A percentile compares a stretch with the other conserved stretches of the same genome.
Conservation (phyloP, 2,888 invertebrate species). For the Tachystola acroxantha region DNA sequence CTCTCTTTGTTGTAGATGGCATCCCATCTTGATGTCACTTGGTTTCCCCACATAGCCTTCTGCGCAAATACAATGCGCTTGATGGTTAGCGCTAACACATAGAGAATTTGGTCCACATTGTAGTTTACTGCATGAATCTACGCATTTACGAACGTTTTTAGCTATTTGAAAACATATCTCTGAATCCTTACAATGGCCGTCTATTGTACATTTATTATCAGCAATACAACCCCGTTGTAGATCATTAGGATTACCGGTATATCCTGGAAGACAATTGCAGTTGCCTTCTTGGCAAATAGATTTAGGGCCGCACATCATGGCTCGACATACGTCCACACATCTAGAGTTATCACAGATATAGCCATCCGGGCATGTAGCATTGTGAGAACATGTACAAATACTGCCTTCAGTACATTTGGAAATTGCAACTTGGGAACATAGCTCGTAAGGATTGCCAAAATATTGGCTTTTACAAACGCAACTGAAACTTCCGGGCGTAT, state of each 20-base stretch:
- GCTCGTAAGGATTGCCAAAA: constrained; percentile 92
- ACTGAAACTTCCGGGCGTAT: constrained; percentile 92
- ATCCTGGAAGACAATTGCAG: constrained; percentile 89
- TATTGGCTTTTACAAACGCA: constrained; percentile 92
- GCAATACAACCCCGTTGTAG: constrained; percentile 83
- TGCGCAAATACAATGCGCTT: constrained; percentile 91
- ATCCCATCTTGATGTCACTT: constrained; percentile 86
- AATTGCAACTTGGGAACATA: constrained; percentile 85
- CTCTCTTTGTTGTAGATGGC: constrained; percentile 83
- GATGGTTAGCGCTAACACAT: constrained; percentile 90
- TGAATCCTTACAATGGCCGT: constrained; percentile 88
- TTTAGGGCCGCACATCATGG: constrained; percentile 87
- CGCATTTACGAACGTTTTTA: constrained; percentile 87
- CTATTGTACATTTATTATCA: constrained; percentile 87
- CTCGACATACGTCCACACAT: constrained; percentile 88
- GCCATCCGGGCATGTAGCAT: constrained; percentile 86
- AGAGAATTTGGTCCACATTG: constrained; percentile 95
- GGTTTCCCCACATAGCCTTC: constrained; percentile 91
- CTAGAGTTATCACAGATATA: constrained; percentile 84
- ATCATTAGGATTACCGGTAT: constrained; percentile 86
- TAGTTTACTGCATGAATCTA: constrained; percentile 91
- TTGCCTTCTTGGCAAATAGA: constrained; percentile 88
- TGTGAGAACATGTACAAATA: constrained; percentile 83
- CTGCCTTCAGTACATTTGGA: constrained; percentile 83
- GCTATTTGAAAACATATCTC: constrained; percentile 93